Evolutionary conservation across 2,888 invertebrate genomes (phyloP).

Genomic region (Ophioninae sp.): DNA sequence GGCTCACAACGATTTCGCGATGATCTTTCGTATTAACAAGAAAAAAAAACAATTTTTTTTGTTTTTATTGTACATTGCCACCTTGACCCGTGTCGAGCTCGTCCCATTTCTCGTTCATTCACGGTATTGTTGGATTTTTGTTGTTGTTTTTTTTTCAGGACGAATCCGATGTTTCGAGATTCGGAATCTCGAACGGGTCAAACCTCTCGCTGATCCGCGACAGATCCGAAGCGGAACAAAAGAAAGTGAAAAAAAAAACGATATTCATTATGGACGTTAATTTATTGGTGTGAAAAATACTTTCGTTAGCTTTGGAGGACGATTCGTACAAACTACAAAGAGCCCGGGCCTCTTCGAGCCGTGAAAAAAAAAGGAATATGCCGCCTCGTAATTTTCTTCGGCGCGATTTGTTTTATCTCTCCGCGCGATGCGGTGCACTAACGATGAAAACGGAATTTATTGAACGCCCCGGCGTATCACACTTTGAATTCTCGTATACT

Average conservation of each 20-base stretch:
- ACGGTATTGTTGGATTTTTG: not conserved
- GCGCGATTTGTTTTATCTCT: slow-evolving; percentile 2
- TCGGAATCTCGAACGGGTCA: not conserved
- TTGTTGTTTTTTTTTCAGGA: slow-evolving; percentile 24
- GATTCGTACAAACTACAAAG: slow-evolving; percentile 53
- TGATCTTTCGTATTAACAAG: slow-evolving; percentile 29
- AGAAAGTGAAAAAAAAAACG: slow-evolving; percentile 10
- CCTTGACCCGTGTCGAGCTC: slow-evolving; percentile 68
- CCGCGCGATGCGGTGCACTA: not conserved
- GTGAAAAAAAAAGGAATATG: slow-evolving; percentile 21
- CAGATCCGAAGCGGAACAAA: not conserved
- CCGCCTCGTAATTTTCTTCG: slow-evolving; percentile 6
- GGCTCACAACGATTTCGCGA: slow-evolving; percentile 75
- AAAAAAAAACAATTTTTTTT: slow-evolving; percentile 55
- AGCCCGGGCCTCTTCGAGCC: slow-evolving; percentile 41
- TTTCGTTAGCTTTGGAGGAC: slow-evolving; percentile 64
- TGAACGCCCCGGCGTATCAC: not conserved
- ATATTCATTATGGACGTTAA: slow-evolving; percentile 50
- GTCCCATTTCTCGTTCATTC: slow-evolving; percentile 10
- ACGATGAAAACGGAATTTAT: slow-evolving; percentile 21
- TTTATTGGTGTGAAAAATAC: slow-evolving; percentile 63
- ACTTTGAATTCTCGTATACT: not conserved
- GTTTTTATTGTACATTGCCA: slow-evolving; percentile 76
- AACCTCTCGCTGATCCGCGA: slow-evolving; percentile 32
- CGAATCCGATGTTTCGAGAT: slow-evolving; percentile 9